Conservation (phyloP, 2,888 invertebrate genomes). For the Seira ritae region DNA sequence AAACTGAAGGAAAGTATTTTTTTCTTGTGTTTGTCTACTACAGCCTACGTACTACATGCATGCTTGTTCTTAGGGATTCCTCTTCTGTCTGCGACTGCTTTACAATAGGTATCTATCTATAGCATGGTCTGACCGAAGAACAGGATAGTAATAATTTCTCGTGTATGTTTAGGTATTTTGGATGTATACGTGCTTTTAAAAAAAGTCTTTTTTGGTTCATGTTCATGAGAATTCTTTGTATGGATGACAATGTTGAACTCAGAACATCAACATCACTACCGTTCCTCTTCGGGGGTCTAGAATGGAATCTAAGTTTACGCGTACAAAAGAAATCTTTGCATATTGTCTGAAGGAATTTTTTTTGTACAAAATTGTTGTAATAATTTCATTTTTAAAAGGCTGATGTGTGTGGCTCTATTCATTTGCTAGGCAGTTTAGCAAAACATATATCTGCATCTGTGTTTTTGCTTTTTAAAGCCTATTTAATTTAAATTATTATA, state of each 20-base stretch:
- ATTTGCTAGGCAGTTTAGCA: neutral
- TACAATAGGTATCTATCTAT: neutral
- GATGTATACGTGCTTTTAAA: neutral
- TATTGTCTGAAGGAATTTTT: no score
- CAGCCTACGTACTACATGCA: neutral
- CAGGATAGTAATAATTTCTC: no score
- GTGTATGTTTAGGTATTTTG: neutral
- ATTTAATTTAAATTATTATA: no score
- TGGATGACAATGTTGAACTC: conserved; percentile 31
- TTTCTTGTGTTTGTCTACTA: no score
- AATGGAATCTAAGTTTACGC: no score
- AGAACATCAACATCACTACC: conserved; percentile 27
- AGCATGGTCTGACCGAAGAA: neutral
- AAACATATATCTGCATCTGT: no score
- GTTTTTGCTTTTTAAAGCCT: no score
- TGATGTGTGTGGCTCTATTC: neutral
- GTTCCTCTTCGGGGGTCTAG: conserved; percentile 39
- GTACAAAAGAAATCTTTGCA: neutral
- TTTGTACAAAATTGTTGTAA: no score
- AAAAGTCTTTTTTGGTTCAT: neutral
- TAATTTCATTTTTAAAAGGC: no score
- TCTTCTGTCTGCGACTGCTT: neutral
- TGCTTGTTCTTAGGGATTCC: neutral
- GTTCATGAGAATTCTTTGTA: neutral
- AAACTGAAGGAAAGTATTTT: no score